Evolutionary conservation across 2,797 vertebrate species (phyloP), one percentile per base, ranked within the genome.

Genomic region (Pipistrellus kuhlii): DNA sequence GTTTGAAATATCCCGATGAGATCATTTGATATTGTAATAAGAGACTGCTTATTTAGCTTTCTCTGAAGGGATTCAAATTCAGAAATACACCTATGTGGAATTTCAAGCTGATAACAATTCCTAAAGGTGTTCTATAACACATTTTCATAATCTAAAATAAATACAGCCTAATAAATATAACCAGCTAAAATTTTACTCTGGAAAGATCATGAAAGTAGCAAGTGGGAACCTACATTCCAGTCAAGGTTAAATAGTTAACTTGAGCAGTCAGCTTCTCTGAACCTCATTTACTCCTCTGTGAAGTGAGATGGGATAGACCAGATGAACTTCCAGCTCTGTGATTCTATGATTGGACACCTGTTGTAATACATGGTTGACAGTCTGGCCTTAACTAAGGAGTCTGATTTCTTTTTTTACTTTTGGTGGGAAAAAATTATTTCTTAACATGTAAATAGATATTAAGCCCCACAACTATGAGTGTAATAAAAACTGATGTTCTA

Each of bases 91-190:
- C 25, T 69, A 14, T 15, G 0, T 85, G 41, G 38, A 95, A 55
- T 95, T 75, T 90, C 86, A 92, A 48, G 32, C 46, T 82, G 68
- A 44, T 85, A 86, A 85, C 0, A 81, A 72, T 81, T 73, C 10
- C 72, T 81, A 71, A 76, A n/a, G 32, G 25, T 78, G 15, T 81
- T 85, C 88, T 82, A 88, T n/a, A 91, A 94, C 68, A 27, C 57
- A 46, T 66, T 92, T 95, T 71, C 13, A 89, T 18, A 76, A 91
- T 30, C 73, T 69, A 51, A 95, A 93, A 69, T 23, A 81, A 64
- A 85, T 15, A 11, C 15, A 84, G 55, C 27, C 46, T 48, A 87
- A 51, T 53, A 80, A 84, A 38, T 64, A n/a, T 25, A 48, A 69
- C 57, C 25, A 81, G 23, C 57, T 53, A n/a, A 2, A 30, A 66